Evolutionary conservation across 2,888 invertebrate genomes (phyloP).

Genomic region (Apamea monoglypha): DNA sequence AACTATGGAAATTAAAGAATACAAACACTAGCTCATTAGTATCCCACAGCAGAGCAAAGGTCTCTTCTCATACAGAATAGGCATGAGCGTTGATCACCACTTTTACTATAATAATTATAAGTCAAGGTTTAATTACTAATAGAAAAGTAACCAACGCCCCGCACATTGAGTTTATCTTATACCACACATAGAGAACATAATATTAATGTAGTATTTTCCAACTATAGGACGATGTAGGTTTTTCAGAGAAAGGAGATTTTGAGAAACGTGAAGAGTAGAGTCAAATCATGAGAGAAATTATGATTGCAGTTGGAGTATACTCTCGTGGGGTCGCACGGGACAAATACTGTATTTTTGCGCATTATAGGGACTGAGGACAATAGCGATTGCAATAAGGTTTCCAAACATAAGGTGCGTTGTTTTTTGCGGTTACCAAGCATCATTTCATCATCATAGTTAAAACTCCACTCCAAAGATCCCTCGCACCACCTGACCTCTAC

Average conservation of each 20-base stretch:
- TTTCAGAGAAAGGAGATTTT: neutral
- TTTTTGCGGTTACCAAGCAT: neutral
- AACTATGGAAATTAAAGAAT: neutral
- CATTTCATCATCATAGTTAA: neutral
- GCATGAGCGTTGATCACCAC: neutral
- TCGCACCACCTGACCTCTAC: neutral
- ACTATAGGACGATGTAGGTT: neutral
- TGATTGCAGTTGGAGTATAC: neutral
- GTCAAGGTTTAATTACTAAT: neutral
- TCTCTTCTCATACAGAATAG: neutral
- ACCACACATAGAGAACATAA: neutral
- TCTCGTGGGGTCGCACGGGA: neutral
- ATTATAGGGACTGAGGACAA: neutral
- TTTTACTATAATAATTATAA: neutral
- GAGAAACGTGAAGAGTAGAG: neutral
- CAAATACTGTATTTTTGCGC: neutral
- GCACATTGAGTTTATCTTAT: neutral
- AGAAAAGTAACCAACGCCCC: neutral
- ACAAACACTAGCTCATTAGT: neutral
- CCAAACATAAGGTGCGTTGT: constrained; percentile 5
- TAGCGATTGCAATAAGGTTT: constrained; percentile 1
- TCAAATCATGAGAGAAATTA: neutral
- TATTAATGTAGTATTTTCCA: constrained; percentile 12
- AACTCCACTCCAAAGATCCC: neutral
- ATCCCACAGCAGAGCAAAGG: no score